Conservation (phyloP, 2,888 invertebrate genomes). For the Phrixothrix hirtus region DNA sequence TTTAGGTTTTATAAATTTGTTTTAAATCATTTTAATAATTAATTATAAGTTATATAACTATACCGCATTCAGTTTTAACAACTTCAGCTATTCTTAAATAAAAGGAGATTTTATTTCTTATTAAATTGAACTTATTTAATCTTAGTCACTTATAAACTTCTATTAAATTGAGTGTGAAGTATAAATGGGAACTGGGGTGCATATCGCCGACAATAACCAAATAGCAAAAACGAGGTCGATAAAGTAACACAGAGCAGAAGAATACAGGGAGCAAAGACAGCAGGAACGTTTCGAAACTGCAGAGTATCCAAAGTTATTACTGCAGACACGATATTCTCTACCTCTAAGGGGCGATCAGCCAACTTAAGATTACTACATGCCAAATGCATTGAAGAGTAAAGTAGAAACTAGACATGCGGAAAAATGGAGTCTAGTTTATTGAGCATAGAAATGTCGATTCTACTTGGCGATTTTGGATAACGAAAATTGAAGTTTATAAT, state of each 20-base stretch:
- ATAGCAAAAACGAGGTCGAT: conserved; percentile 17
- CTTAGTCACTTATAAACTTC: conserved; percentile 11
- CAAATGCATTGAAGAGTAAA: conserved; percentile 47
- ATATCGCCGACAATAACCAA: conserved; percentile 22
- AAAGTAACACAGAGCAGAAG: conserved; percentile 13
- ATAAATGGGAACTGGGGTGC: conserved; percentile 15
- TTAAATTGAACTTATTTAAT: conserved; percentile 11
- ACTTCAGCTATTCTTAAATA: too few relatives aligned
- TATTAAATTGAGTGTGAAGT: conserved; percentile 19
- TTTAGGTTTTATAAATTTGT: conserved; percentile 4
- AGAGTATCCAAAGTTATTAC: conserved; percentile 10
- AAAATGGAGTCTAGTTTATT: conserved; percentile 49
- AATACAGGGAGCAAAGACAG: conserved; percentile 9
- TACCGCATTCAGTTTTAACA: too few relatives aligned
- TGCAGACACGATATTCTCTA: conserved; percentile 11
- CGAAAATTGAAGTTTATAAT: conserved; percentile 8
- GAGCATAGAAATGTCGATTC: conserved; percentile 28
- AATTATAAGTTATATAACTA: too few relatives aligned
- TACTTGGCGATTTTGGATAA: conserved; percentile 4
- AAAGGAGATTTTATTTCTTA: too few relatives aligned
- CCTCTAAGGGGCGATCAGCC: conserved; percentile 44
- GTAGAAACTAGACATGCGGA: conserved; percentile 51
- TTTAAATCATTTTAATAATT: too few relatives aligned
- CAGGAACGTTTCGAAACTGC: conserved; percentile 9
- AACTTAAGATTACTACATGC: conserved; percentile 46